Base-by-base conservation (phyloP, 2,888 invertebrate species). In the Tiphia femorata region DNA sequence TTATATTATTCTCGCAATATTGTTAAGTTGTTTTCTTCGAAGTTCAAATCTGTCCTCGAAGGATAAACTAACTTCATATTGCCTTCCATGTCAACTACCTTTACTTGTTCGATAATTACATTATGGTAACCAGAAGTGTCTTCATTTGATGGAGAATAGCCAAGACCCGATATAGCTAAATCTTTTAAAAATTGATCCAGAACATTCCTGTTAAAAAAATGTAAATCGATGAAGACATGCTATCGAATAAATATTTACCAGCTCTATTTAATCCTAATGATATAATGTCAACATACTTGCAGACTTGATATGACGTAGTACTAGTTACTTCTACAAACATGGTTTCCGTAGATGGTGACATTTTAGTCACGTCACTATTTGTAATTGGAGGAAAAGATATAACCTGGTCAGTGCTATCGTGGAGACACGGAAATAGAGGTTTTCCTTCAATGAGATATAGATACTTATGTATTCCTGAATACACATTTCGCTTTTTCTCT, bases 351-450 rank as follows among this genome's bases (percentile, higher is more conserved):
- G 86, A 86, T 19, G 84, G 73, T 0, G 91, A 88, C 85, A 94
- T 91, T 92, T 94, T 94, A 1, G 93, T 91, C 60, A 87, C 84
- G 48, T 94, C 93, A 53, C 92, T 90, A 84, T 95, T 95, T 16
- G 94, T 94, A 69, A 95, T 92, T 0, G 95, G 95, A 8, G 95
- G 94, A 77, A 95, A 92, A 33, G 94, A 94, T 72, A 95, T 91
- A 1, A 93, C 91, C 58, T 86, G 87, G 1, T 87, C 87, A 8
- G 85, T 85, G 3, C 86, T 84, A 76, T 93, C 91, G 63, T 89
- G 72, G 33, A 95, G 79, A 73, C 92, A 94, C 0, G 94, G 92
- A 80, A 91, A 94, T 30, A 88, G 80, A 0, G 88, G 84, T 78
- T 92, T 91, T 30, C 91, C 92, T 80, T 93, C 91, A 59, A 95